Base-by-base conservation (phyloP, 2,797 vertebrate species). In the Rhynchotus rufescens region DNA sequence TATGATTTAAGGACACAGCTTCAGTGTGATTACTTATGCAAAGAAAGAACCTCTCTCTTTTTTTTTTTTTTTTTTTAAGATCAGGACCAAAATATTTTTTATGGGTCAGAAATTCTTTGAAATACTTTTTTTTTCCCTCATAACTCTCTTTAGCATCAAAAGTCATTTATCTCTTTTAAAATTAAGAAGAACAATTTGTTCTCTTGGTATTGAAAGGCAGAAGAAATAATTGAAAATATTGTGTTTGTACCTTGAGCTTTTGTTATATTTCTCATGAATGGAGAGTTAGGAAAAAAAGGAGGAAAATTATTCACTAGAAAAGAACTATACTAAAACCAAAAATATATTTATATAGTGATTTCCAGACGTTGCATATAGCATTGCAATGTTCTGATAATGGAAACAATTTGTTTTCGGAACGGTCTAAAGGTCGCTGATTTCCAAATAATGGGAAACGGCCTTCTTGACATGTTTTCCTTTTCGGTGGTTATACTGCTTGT, bases 361-460 rank as follows among this genome's bases (percentile, higher is more conserved):
- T 96, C 73, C 78, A 84, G 42, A 49, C 84, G 69, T 84, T 91
- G 85, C 65, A 34, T 61, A 34, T 34, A 61, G 57, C 78, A 90
- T 78, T 76, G 71, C 82, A 84, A 59, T 73, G 42, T 88, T 88
- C 71, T 76, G 81, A 57, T 95, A 96, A 96, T 93, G 88, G 92
- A 95, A 95, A 94, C 80, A 87, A 92, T 95, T 95, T 88, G 72
- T 92, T 96, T 96, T 92, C 94, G 94, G 94, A 97, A 92, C 80
- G 89, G 88, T 96, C 84, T 87, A 86, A 96, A 96, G 91, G 88
- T 96, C 97, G 95, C 89, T 97, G 96, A 97, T 97, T 96, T 97
- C 93, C 96, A 97, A 97, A 96, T 94, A 97, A 97, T 95, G 90
- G 85, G 65, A 96, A 97, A 96, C 42, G 89, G 95, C 90, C 93